Evolutionary conservation across 30 jellyfish, hydroid and myxozoan species (phyloP), one percentile per base, ranked within the genome.

Genomic region (Aurelia coerulea): DNA sequence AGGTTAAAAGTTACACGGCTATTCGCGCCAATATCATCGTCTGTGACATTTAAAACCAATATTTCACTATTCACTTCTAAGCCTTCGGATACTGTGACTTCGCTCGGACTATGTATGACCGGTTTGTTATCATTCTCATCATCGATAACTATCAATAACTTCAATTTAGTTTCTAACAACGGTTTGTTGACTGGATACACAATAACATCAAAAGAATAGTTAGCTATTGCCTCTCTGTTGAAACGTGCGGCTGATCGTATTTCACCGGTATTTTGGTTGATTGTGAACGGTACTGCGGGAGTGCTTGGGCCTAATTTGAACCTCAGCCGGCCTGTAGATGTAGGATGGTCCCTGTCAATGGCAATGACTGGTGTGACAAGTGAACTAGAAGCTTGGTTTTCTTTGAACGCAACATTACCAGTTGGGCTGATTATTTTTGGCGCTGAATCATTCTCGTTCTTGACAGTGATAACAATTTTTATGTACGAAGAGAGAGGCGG

Each of bases 61-160:
- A 94, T 74, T 42, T 78, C 68, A 31, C 88, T 79, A 23, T 76
- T 83, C 18, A 88, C 74, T 5, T 84, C 33, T 4, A 88, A 54
- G 50, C 68, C 67, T 72, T 88, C 96, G 8, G 89, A 53, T 50
- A 88, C 52, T 37, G 54, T 17, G 51, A 88, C 19, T 67, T 60
- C 41, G 33, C 50, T 59, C 12, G 97, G 92, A 51, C 97, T 93
- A 60, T 76, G 86, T 62, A 80, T 68, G 31, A 84, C 89, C 14
- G 99, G 99, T 37, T 76, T 75, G 82, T 89, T 88, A 72, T 94
- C 99, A 74, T 94, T 88, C 35, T 49, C 74, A 66, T 94, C 99
- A 35, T 31, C 79, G n/a, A 94, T 85, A 14, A 23, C 35, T 5
- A 94, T 65, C 58, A 56, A 56, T 31, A 88, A 33, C 12, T 68